phyloP scores from a whole-genome alignment of 92 coral and sea anemone genomes.

The Zoanthus sociatus region DNA sequence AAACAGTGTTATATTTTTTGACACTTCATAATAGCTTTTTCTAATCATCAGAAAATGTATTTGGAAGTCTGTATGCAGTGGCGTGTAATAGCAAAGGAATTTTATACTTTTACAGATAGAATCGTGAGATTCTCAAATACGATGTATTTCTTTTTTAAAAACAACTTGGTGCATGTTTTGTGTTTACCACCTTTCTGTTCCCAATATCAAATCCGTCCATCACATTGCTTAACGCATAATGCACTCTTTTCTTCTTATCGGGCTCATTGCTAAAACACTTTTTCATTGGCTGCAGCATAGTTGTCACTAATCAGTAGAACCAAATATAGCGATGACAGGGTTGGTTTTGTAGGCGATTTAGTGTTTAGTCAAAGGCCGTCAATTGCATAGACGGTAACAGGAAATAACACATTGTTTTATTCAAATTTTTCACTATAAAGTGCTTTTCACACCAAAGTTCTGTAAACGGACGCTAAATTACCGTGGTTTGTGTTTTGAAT shows the following conservation, averaged over 20 bases:
- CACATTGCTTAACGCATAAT: slow-evolving; percentile 39
- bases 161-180: background rate
- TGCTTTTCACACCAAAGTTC: slow-evolving; percentile 19
- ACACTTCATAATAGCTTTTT: slow-evolving; percentile 33
- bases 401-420: slow-evolving; percentile 35
- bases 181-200: slow-evolving; percentile 1
- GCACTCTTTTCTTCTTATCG: slow-evolving; percentile 50
- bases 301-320: slow-evolving; percentile 34
- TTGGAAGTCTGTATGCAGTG: slow-evolving; percentile 10
- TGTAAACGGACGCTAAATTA: background rate
- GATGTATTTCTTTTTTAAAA: background rate
- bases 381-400: slow-evolving; percentile 38
- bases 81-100: slow-evolving; percentile 25
- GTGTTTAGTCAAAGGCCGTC: slow-evolving; percentile 43
- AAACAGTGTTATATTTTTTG: slow-evolving; percentile 33
- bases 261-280: slow-evolving; percentile 39
- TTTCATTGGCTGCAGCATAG: slow-evolving; percentile 32
- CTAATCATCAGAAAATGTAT: background rate
- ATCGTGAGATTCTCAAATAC: background rate
- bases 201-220: slow-evolving; percentile 45
- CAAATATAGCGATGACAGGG: slow-evolving; percentile 49
- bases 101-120: background rate
- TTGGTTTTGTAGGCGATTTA: slow-evolving; percentile 23
- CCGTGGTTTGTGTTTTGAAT: background rate
- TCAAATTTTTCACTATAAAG: slow-evolving; percentile 20